Percentiles rank a stretch among this genome's conserved stretches.
phyloP scores from a whole-genome alignment of 2,113 vertebrate genomes.

The Philantomba maxwellii region DNA sequence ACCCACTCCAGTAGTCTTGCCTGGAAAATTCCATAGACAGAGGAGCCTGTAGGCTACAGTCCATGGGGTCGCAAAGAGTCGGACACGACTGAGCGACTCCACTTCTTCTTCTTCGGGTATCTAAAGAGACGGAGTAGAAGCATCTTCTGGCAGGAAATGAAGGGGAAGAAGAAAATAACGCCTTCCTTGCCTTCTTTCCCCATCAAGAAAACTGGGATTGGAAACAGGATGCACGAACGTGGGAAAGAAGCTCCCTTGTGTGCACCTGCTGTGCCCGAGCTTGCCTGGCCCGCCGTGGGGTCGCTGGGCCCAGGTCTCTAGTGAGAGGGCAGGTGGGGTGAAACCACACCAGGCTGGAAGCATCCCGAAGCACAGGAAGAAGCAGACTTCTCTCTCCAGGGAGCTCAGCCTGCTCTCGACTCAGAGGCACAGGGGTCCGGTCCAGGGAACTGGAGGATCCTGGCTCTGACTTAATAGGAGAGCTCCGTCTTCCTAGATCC shows the following conservation, averaged over 20 bases:
- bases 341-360: not conserved
- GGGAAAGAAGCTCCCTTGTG: rapidly evolving
- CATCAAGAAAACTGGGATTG: not conserved
- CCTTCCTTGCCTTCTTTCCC: not conserved
- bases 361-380: rapidly evolving
- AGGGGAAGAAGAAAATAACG: not conserved
- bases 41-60: too few relatives aligned
- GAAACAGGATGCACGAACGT: rapidly evolving
- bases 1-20: too few relatives aligned
- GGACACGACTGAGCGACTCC: too few relatives aligned
- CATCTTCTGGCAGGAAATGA: not conserved
- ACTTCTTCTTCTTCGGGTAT: too few relatives aligned
- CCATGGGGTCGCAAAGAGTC: too few relatives aligned
- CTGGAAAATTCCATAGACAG: too few relatives aligned
- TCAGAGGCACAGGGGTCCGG: not conserved
- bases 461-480: not conserved
- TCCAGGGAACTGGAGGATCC: not conserved
- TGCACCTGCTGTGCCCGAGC: rapidly evolving
- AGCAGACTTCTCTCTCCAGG: rapidly evolving
- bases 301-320: rapidly evolving
- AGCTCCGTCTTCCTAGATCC: not conserved
- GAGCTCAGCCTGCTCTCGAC: not conserved
- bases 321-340: rapidly evolving
- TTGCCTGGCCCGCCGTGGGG: rapidly evolving
- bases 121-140: not conserved